These are phyloP conservation scores for Lycopodina hypogea DNA, from an alignment of 37 sponge, comb jelly and placozoan genomes.

Conservation along the genomic window DNA sequence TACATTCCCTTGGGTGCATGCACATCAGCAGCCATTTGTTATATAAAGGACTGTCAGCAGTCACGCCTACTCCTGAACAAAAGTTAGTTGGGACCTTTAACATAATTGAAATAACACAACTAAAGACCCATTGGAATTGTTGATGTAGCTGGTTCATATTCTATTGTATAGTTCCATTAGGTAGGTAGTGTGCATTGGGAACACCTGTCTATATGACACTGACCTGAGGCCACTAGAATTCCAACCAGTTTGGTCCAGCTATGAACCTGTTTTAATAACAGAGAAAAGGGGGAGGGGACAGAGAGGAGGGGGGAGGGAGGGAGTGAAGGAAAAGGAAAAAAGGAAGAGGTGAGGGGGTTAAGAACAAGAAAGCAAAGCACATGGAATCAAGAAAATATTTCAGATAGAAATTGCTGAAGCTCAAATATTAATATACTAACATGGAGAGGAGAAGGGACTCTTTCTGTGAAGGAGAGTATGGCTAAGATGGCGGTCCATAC, in stretches of 20 bases:
- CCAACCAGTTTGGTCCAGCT: conserved; percentile 62
- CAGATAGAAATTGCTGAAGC: not conserved
- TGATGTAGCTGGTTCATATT: no score
- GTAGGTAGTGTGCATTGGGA: no score
- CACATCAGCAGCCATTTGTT: no score
- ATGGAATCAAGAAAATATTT: not conserved
- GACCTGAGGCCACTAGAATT: conserved; percentile 58
- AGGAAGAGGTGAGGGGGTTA: not conserved
- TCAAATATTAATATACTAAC: not conserved
- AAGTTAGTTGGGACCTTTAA: no score
- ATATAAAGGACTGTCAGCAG: no score
- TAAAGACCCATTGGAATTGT: no score
- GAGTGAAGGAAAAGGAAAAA: not conserved
- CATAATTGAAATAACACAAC: no score
- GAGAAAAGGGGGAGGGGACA: no score
- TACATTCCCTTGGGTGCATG: no score
- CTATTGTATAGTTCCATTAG: no score
- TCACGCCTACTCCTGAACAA: no score
- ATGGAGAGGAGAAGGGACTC: conserved; percentile 11
- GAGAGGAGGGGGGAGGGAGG: not conserved
- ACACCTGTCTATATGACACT: not conserved
- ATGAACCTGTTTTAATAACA: conserved; percentile 18
- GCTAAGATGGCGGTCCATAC: conserved; percentile 36
- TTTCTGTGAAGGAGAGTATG: conserved; percentile 18
- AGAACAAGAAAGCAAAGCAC: not conserved